Evolutionary conservation across 1,140 invertebrate species (phyloP).

Genomic region (Apis dorsata): DNA sequence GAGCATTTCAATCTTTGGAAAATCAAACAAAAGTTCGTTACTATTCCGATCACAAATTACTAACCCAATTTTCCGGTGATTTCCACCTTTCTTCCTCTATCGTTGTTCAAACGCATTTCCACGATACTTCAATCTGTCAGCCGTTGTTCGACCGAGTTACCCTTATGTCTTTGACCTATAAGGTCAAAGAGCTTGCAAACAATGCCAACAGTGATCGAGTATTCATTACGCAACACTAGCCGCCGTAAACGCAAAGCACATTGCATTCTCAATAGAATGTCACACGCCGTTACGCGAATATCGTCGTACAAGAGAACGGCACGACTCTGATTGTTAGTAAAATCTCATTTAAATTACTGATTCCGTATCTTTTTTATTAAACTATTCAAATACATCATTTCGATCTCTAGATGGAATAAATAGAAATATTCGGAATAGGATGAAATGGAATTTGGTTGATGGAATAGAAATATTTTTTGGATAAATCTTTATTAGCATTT

Average conservation of each 20-base stretch:
- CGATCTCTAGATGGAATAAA: too few relatives aligned
- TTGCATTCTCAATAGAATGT: not conserved
- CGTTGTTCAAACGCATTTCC: not conserved
- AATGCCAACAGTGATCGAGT: constrained; percentile 32
- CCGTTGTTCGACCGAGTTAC: not conserved
- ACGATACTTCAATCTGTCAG: not conserved
- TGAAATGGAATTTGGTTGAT: too few relatives aligned
- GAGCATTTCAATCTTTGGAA: too few relatives aligned
- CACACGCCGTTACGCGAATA: not conserved
- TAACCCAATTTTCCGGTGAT: too few relatives aligned
- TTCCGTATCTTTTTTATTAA: too few relatives aligned
- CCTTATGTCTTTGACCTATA: constrained; percentile 31
- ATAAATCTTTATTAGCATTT: too few relatives aligned
- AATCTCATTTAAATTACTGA: not conserved
- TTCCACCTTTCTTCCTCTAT: not conserved
- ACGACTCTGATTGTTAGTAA: not conserved
- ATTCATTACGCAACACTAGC: constrained; percentile 16
- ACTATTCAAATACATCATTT: too few relatives aligned
- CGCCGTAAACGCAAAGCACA: constrained; percentile 8
- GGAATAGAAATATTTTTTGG: too few relatives aligned
- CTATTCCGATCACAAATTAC: too few relatives aligned
- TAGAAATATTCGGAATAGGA: too few relatives aligned
- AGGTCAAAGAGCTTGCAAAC: constrained; percentile 8
- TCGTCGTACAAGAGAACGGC: not conserved
- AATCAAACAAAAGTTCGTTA: too few relatives aligned